Evolutionary conservation across 2,888 invertebrate species (phyloP), one percentile per base, ranked within the genome.

Genomic region (Polymixis flavicincta): DNA sequence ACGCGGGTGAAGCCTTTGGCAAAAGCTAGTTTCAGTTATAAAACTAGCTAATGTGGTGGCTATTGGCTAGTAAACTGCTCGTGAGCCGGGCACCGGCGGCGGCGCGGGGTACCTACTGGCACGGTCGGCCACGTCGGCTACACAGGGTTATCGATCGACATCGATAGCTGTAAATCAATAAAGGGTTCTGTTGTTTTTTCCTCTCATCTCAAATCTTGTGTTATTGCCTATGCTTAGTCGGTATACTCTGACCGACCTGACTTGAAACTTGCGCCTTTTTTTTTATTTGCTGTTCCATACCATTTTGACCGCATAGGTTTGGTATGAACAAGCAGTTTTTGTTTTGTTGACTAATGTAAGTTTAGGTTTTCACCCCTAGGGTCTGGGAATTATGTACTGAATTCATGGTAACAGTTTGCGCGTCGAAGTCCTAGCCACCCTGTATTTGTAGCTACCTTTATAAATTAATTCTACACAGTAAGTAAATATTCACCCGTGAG

Each of bases 111-210:
- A 52, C 54, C 17, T 32, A 4, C 37, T 25, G 0, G 19, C 17
- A 4, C 54, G 45, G 64, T 28, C 67, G 50, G 37, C 32, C 45
- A 9, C 69, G 28, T 71, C 22, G 22, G 57, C 42, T 85, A 81
- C 80, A 60, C 45, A 52, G 59, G 55, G 75, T 73, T 82, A 81
- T 84, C 88, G 71, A 66, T 74, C 69, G 64, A 85, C 89, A 90
- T 91, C 94, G 89, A 89, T 86, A 88, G 86, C 87, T 88, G 91
- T 94, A 94, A 93, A 95, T 95, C 94, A 95, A 94, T 93, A 92
- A 92, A 92, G 89, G 91, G 90, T 90, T 90, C 86, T 66, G 73
- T 84, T 81, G 76, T 84, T 86, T 87, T 85, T 87, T 70, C 80
- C 52, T 83, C 69, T 80, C 85, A 78, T 82, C 80, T 85, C 77